Evolutionary conservation across 2,113 vertebrate species (phyloP), one percentile per base, ranked within the genome.

Genomic region (Calonectris borealis): DNA sequence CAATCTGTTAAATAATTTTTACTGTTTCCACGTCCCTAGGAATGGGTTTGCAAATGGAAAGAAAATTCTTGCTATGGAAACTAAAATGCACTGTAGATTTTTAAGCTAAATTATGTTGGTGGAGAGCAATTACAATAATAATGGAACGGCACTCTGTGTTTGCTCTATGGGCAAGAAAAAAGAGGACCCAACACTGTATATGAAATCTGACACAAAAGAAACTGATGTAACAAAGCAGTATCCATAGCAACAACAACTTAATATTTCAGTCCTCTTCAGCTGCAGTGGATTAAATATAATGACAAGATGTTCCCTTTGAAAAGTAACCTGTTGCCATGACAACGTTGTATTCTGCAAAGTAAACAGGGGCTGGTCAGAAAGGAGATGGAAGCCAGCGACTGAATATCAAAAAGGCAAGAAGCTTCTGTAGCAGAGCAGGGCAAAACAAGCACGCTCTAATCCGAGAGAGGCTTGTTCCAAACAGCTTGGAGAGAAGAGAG

Each of bases 201-300:
- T 97, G 97, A 98, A 98, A 98, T 97, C 94, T 65, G 97, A 98
- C 98, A 98, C 98, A 98, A 98, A 99, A 99, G 98, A 97, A 98
- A 98, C 97, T 96, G 97, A 98, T 97, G 98, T 98, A 99, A 98
- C 98, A 99, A 99, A 99, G 98, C 97, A 97, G 99, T 99, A 98
- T 98, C 99, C 99, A 99, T 99, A 97, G 99, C 98, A 99, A 99
- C 99, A 98, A 98, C 99, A 99, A 99, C 99, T 99, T 99, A 99
- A 99, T 99, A 99, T 99, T 99, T 99, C 99, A 97, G 98, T 98
- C 98, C 98, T 99, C 99, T 98, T 99, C 99, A 99, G 99, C 99
- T 99, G 99, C 99, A 99, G 98, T 97, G 99, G 99, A 99, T 99
- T 99, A 99, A 99, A 99, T 99, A 99, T 99, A 99, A 99, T 99